Evolutionary conservation across 2,888 invertebrate species (phyloP), one percentile per base, ranked within the genome.

Genomic region (Melanostoma scalare): DNA sequence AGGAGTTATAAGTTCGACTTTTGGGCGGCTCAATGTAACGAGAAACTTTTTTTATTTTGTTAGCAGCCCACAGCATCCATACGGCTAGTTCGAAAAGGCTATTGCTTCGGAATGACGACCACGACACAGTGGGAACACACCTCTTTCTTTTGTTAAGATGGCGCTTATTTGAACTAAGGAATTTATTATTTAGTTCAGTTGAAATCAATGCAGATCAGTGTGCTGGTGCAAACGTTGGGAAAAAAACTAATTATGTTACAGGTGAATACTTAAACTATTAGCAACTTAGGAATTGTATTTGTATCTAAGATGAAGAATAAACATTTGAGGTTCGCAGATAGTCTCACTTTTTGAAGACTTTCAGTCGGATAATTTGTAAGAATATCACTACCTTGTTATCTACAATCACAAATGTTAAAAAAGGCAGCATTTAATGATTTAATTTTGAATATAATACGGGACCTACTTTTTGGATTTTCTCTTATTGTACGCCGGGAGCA

Each of bases 121-220:
- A 50, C 42, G 52, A 50, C 40, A 60, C 40, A 44, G 68, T 73
- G 61, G 61, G 67, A 82, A 82, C 77, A 77, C 77, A 77, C 82
- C 77, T 82, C 74, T 72, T 72, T 72, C 77, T 82, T 82, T 82
- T 76, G 67, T 81, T 72, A 31, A 72, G 36, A 55, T 52, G 30
- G 35, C 48, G 46, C 10, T 9, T 10, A 30, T 30, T 50, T 46
- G n/a, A 10, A 46, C 4, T 30, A 9, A 30, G 33, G 31, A 46
- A 53, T 50, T 48, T 79, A 20, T 74, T 68, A 74, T 31, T 69
- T 71, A 74, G 50, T 80, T 55, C 30, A 68, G 31, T 65, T 72
- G 3, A 38, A 5, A 36, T 48, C 68, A 53, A 10, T 75, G 67
- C 61, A 77, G 72, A 77, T 73, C 61, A 61, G 48, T 63, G 40